Evolutionary conservation across 2,888 invertebrate genomes (phyloP).

Genomic region (Gibbula magus): DNA sequence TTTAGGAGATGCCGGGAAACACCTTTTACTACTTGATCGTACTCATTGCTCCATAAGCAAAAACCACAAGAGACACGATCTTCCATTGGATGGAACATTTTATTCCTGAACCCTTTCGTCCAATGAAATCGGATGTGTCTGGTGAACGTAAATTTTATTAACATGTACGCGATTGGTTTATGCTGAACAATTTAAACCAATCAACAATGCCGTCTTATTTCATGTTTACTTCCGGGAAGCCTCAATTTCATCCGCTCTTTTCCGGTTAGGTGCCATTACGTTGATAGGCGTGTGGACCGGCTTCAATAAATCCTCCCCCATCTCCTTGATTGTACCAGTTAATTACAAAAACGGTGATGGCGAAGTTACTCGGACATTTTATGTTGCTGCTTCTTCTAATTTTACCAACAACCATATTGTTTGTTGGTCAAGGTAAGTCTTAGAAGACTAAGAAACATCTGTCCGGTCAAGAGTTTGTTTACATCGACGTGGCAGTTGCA

Average conservation of each 20-base stretch:
- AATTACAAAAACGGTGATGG: conserved; percentile 36
- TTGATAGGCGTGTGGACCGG: not conserved
- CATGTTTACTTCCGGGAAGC: conserved; percentile 4
- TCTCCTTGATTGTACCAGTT: not conserved
- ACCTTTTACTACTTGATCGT: conserved; percentile 11
- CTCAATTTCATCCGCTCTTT: not conserved
- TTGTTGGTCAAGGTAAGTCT: conserved; percentile 63
- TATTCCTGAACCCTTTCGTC: not conserved
- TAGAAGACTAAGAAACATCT: not conserved
- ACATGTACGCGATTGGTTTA: not conserved
- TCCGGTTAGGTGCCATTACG: conserved; percentile 24
- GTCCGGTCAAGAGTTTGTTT: not conserved
- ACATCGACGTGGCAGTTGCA: conserved; percentile 44
- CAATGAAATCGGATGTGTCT: not conserved
- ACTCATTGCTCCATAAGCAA: not conserved
- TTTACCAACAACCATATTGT: conserved; percentile 64
- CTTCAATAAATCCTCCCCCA: not conserved
- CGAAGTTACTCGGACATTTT: conserved; percentile 53
- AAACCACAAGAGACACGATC: not conserved
- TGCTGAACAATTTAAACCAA: not conserved
- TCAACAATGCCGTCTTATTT: not conserved
- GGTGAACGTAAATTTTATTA: no score
- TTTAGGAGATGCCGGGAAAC: conserved; percentile 18
- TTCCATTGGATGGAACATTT: not conserved
- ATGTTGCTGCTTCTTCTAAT: conserved; percentile 61